Conservation (phyloP, 2,797 vertebrate genomes). For the Podargus strigoides region DNA sequence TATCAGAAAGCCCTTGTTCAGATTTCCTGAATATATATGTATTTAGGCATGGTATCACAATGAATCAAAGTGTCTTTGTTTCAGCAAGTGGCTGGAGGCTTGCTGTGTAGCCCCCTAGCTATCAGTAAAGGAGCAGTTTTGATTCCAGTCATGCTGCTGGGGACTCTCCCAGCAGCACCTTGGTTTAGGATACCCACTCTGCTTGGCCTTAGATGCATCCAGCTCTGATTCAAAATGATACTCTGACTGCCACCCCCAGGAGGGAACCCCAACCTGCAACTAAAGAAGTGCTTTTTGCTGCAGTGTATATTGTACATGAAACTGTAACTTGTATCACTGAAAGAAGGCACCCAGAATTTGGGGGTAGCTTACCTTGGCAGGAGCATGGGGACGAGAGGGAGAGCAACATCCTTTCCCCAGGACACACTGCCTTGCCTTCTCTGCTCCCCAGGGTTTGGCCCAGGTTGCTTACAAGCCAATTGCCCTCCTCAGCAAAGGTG, state of each 20-base stretch:
- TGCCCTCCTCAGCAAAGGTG: not conserved
- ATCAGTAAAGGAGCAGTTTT: not conserved
- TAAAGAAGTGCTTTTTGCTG: not conserved
- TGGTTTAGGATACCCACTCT: not conserved
- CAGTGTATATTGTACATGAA: fast-evolving
- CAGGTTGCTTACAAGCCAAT: not conserved
- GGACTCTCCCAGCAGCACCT: fast-evolving
- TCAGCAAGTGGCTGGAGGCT: not conserved
- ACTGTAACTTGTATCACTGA: fast-evolving
- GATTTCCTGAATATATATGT: not conserved
- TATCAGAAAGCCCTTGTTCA: constrained; percentile 4
- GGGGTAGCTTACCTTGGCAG: not conserved
- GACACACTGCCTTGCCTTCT: not conserved
- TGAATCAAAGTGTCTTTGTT: not conserved
- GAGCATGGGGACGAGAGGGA: not conserved
- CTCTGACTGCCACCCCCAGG: constrained; percentile 1
- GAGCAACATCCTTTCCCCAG: not conserved
- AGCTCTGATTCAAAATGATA: not conserved
- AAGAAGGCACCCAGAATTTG: not conserved
- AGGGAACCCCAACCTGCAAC: not conserved
- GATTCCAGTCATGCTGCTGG: not conserved
- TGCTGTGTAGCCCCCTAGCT: not conserved
- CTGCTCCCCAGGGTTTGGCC: not conserved
- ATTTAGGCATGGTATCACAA: not conserved
- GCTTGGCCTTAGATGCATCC: not conserved